Percentiles rank a stretch among this genome's conserved stretches.
Conservation (phyloP, 2,888 invertebrate species). For the Tuta absoluta region DNA sequence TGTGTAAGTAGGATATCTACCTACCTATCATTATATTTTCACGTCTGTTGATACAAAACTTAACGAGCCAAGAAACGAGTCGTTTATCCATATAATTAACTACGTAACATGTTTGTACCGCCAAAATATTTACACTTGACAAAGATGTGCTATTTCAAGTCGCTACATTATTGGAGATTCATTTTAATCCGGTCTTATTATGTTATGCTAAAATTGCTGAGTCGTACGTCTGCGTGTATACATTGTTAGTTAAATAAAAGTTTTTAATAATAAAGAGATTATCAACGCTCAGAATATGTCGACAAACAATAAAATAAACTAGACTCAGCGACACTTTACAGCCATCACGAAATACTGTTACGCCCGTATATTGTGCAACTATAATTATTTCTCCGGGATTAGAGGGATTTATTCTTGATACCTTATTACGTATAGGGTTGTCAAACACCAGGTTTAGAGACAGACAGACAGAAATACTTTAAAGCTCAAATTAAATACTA, state of each 20-base stretch:
- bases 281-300: neutral
- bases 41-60: neutral
- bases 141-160: constrained; percentile 7
- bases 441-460: too few species aligned
- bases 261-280: neutral
- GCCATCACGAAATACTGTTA: constrained; percentile 5
- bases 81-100: constrained; percentile 1
- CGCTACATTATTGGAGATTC: constrained; percentile 14
- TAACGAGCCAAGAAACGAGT: neutral
- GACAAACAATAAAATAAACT: neutral
- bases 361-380: constrained; percentile 16
- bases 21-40: neutral
- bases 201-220: neutral
- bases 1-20: too few species aligned
- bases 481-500: too few species aligned
- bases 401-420: constrained; percentile 43
- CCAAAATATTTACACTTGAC: neutral
- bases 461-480: too few species aligned
- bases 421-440: constrained; percentile 1
- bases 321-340: neutral
- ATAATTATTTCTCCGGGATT: constrained; percentile 21
- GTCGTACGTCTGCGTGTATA: too few species aligned
- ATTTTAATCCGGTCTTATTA: neutral
- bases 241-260: too few species aligned
- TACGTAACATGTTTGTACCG: neutral